Evolutionary conservation across 1,140 invertebrate genomes (phyloP).

Genomic region (Druon quercuslanigerum): DNA sequence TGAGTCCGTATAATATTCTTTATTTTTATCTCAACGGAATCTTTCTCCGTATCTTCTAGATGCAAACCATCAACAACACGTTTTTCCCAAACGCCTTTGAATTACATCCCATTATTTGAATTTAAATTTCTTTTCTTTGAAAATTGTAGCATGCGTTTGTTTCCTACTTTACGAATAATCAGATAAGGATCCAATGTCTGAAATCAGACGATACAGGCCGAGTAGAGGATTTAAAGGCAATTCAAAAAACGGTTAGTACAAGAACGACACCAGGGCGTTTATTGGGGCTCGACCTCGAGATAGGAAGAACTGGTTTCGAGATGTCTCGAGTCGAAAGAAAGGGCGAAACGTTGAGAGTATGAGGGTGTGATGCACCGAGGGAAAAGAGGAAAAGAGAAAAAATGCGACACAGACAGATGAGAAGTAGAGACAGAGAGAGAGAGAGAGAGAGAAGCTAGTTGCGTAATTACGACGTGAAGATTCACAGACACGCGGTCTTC

Average conservation of each 20-base stretch:
- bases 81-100: not conserved
- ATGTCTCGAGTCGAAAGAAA: slow-evolving; percentile 40
- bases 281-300: slow-evolving; percentile 57
- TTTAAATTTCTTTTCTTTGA: slow-evolving; percentile 4
- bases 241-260: slow-evolving; percentile 24
- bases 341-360: slow-evolving; percentile 40
- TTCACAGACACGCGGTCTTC: slow-evolving; percentile 44
- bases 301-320: slow-evolving; percentile 45
- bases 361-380: slow-evolving; percentile 40
- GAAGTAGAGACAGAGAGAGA: slow-evolving; percentile 24
- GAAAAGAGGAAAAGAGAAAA: slow-evolving; percentile 35
- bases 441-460: slow-evolving; percentile 33
- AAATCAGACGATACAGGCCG: not conserved
- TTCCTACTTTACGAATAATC: not conserved
- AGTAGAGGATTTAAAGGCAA: slow-evolving; percentile 11
- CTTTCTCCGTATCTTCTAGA: not conserved
- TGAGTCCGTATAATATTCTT: too few species aligned
- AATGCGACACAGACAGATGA: slow-evolving; percentile 21
- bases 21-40: not conserved
- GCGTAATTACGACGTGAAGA: slow-evolving; percentile 58
- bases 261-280: slow-evolving; percentile 31
- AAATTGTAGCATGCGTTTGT: not conserved
- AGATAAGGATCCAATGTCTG: slow-evolving; percentile 8
- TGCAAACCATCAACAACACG: slow-evolving; percentile 17
- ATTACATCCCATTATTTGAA: slow-evolving; percentile 15